phyloP scores from a whole-genome alignment of 30 jellyfish, hydroid and myxozoan genomes.

The Cassiopea xamachana region DNA sequence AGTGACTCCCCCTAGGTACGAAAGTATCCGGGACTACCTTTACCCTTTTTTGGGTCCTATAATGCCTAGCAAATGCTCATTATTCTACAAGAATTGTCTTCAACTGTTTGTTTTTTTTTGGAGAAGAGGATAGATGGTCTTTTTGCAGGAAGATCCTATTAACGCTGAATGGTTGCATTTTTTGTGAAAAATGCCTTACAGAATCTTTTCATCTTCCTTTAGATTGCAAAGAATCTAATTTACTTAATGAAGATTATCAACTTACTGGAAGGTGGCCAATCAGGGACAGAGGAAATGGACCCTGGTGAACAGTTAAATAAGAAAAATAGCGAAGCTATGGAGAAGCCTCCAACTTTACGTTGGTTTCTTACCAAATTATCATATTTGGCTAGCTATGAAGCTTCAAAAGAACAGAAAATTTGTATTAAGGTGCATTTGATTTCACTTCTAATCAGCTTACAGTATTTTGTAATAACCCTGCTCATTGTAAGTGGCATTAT shows the following conservation, averaged over 20 bases:
- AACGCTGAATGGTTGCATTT: too few relatives aligned
- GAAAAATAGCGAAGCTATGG: slow-evolving; percentile 14
- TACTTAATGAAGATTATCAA: slow-evolving; percentile 77
- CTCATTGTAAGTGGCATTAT: too few relatives aligned
- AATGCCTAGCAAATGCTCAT: too few relatives aligned
- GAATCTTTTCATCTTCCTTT: background rate
- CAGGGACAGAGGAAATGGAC: background rate
- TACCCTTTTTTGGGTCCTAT: too few relatives aligned
- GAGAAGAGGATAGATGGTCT: too few relatives aligned
- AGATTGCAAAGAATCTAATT: slow-evolving; percentile 85
- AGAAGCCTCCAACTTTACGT: slow-evolving; percentile 48
- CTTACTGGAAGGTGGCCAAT: slow-evolving; percentile 18
- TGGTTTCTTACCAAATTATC: slow-evolving; percentile 74
- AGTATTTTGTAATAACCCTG: too few relatives aligned
- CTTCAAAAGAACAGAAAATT: slow-evolving; percentile 70
- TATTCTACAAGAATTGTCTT: too few relatives aligned
- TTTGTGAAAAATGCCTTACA: background rate
- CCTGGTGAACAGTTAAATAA: background rate
- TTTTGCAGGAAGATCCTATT: too few relatives aligned
- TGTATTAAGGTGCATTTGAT: slow-evolving; percentile 63
- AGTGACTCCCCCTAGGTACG: too few relatives aligned
- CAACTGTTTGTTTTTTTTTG: too few relatives aligned
- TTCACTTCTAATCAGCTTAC: background rate
- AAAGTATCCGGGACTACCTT: too few relatives aligned
- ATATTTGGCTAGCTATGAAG: slow-evolving; percentile 84